Percentiles rank a stretch among this genome's conserved stretches.
Conservation (phyloP, 2,888 invertebrate genomes). For the Oscheius sp. region DNA sequence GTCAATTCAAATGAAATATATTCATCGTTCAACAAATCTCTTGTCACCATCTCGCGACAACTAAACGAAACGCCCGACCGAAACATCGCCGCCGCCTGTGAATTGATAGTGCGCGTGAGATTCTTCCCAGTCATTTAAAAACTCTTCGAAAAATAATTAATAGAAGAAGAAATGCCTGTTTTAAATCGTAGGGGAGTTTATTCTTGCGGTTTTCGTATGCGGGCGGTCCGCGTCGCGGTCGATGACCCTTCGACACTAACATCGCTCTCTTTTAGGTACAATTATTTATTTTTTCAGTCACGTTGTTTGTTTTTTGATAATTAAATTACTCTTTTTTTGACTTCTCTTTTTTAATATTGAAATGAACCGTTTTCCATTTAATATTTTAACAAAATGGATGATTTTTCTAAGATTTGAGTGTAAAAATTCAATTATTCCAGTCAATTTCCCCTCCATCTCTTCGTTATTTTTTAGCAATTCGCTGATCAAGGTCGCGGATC, state of each 20-base stretch:
- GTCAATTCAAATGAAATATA: too few relatives aligned
- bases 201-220: conserved; percentile 4
- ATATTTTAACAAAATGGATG: too few relatives aligned
- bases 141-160: not conserved
- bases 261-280: not conserved
- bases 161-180: not conserved
- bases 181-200: not conserved
- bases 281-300: conserved; percentile 17
- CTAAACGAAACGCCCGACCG: not conserved
- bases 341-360: too few relatives aligned
- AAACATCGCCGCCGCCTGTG: not conserved
- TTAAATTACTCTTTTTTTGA: not conserved
- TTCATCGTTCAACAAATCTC: not conserved
- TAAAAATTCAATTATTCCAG: too few relatives aligned
- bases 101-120: not conserved
- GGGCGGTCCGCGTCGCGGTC: conserved; percentile 15
- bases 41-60: not conserved
- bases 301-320: not conserved
- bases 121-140: not conserved
- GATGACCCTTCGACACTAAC: not conserved
- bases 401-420: too few relatives aligned
- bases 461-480: too few relatives aligned
- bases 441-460: too few relatives aligned
- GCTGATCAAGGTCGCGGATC: too few relatives aligned
- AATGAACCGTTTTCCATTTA: too few relatives aligned